A percentile compares a stretch with the other conserved stretches of the same genome.
These are phyloP conservation scores for Pangasianodon gigas DNA, from an alignment of 2,113 vertebrate species.

Conservation along the genomic window DNA sequence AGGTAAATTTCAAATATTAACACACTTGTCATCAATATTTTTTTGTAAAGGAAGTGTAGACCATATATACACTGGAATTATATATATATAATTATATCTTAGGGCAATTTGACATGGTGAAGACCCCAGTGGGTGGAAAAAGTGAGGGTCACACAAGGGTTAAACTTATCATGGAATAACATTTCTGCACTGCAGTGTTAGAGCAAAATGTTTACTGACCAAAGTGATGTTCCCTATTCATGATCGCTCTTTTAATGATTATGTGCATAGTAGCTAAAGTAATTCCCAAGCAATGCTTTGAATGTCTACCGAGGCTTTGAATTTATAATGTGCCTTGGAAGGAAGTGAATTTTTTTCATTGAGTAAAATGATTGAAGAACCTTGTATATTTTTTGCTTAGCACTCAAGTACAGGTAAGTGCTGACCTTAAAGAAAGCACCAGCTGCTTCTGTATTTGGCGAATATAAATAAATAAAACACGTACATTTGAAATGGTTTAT, in stretches of 20 bases:
- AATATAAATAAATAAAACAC: conserved; percentile 45
- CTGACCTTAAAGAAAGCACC: conserved; percentile 37
- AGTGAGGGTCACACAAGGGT: background rate
- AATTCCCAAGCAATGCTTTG: background rate
- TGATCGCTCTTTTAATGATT: background rate
- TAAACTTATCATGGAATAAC: background rate
- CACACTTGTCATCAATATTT: too few species aligned
- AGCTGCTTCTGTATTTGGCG: conserved; percentile 46
- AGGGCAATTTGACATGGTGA: too few species aligned
- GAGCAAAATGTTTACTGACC: background rate
- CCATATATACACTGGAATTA: too few species aligned
- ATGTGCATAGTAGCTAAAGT: background rate
- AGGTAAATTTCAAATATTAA: too few species aligned
- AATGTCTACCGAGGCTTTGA: background rate
- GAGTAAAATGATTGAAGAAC: conserved; percentile 11
- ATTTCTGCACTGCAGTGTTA: background rate
- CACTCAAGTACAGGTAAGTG: background rate
- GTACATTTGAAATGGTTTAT: conserved; percentile 66
- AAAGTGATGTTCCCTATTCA: background rate
- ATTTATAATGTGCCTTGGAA: background rate
- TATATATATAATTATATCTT: too few species aligned
- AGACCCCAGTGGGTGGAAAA: too few species aligned
- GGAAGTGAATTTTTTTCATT: background rate
- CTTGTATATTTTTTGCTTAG: background rate
- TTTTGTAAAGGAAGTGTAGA: too few species aligned